Conservation (phyloP, 2,113 vertebrate species). For the Pionites leucogaster region DNA sequence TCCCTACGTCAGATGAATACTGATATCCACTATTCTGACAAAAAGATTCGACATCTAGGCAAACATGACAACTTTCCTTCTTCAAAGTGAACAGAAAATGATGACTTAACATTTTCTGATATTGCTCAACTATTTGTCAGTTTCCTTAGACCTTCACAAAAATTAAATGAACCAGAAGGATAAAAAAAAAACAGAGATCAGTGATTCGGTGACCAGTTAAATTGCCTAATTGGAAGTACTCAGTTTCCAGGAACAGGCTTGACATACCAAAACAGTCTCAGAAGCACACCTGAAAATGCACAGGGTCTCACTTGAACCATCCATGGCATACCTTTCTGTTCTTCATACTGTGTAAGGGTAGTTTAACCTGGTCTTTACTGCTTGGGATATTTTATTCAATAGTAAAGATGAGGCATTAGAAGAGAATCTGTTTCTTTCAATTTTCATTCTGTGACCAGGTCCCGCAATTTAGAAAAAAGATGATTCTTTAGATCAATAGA, state of each 20-base stretch:
- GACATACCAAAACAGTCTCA: neutral
- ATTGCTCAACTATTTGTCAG: neutral
- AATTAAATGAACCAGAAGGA: neutral
- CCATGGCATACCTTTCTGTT: neutral
- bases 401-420: neutral
- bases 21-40: neutral
- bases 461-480: neutral
- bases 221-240: neutral
- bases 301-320: neutral
- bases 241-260: neutral
- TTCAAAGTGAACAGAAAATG: neutral
- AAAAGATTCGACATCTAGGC: neutral
- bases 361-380: neutral
- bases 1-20: neutral
- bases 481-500: neutral
- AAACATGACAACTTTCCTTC: neutral
- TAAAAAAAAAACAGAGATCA: neutral
- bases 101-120: neutral
- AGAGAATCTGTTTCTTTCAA: neutral
- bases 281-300: neutral
- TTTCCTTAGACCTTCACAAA: neutral
- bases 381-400: neutral
- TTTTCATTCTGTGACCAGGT: neutral
- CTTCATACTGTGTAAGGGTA: neutral
- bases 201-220: neutral